A percentile compares a stretch with the other conserved stretches of the same genome.
These are phyloP conservation scores for Dendrolimus punctatus DNA, from an alignment of 1,140 invertebrate genomes.

Conservation along the genomic window DNA sequence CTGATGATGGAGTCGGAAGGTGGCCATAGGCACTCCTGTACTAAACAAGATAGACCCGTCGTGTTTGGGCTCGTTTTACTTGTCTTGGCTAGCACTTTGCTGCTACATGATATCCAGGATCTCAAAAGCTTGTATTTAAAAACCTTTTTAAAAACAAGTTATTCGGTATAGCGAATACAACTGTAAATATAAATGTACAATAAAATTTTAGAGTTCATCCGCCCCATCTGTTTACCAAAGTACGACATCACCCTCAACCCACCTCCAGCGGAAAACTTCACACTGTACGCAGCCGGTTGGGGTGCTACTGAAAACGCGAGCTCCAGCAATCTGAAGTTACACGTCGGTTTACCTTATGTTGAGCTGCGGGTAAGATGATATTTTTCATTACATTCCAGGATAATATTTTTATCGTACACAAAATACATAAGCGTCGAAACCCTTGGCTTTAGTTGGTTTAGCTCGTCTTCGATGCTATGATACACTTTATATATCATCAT, in stretches of 20 bases:
- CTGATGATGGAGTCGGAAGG: no score
- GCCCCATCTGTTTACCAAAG: slow-evolving; percentile 3
- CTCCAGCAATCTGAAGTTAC: slow-evolving; percentile 45
- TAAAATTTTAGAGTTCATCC: slow-evolving; percentile 3
- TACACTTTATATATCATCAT: slow-evolving; percentile 5
- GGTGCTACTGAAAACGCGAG: slow-evolving; percentile 67
- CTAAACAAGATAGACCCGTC: no score
- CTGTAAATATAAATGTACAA: background rate
- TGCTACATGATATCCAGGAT: no score
- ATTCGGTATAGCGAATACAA: no score
- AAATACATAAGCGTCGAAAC: background rate
- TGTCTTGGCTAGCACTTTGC: no score
- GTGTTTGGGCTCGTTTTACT: no score
- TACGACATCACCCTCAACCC: background rate
- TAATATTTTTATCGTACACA: no score
- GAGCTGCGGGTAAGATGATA: slow-evolving; percentile 14
- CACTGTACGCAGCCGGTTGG: slow-evolving; percentile 79
- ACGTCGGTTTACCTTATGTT: slow-evolving; percentile 29
- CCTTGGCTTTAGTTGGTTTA: slow-evolving; percentile 15
- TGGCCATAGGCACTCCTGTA: no score
- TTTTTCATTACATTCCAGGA: background rate
- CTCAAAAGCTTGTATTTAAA: no score
- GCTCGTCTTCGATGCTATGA: slow-evolving; percentile 12
- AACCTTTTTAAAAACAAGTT: no score
- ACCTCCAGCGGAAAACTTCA: slow-evolving; percentile 2